phyloP scores from a whole-genome alignment of 2,888 invertebrate genomes.

The Agonum fuliginosum region DNA sequence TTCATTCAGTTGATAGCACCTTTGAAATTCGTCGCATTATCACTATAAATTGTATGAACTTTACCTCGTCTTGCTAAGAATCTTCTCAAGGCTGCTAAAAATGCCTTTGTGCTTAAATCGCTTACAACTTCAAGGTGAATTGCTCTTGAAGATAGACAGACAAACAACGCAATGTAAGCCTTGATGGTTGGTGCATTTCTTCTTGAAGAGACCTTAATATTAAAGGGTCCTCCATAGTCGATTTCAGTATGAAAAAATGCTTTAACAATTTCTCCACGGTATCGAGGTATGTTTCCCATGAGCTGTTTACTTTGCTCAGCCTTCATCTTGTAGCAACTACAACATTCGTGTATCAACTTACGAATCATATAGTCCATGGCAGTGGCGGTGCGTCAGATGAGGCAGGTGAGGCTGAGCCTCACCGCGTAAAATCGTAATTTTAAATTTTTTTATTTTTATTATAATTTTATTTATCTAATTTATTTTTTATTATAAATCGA shows the following conservation, averaged over 20 bases:
- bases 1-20: background rate
- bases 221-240: background rate
- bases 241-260: background rate
- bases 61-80: background rate
- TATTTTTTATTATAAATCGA: too few species aligned
- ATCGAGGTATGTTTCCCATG: background rate
- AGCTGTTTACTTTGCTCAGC: background rate
- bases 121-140: background rate
- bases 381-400: too few species aligned
- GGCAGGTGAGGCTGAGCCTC: too few species aligned
- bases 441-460: too few species aligned
- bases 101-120: background rate
- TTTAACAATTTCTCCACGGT: constrained; percentile 61
- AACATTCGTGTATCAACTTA: too few species aligned
- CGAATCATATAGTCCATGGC: too few species aligned
- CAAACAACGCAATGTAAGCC: background rate
- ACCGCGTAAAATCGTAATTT: too few species aligned
- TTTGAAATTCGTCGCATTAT: background rate
- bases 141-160: background rate
- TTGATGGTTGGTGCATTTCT: background rate
- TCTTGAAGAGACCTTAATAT: background rate
- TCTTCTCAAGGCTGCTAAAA: background rate
- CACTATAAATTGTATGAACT: background rate
- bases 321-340: too few species aligned
- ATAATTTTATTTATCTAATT: too few species aligned